A percentile compares a stretch with the other conserved stretches of the same genome.
These are phyloP conservation scores for Chymomyza costata DNA, from an alignment of 1,140 invertebrate genomes.

Conservation along the genomic window DNA sequence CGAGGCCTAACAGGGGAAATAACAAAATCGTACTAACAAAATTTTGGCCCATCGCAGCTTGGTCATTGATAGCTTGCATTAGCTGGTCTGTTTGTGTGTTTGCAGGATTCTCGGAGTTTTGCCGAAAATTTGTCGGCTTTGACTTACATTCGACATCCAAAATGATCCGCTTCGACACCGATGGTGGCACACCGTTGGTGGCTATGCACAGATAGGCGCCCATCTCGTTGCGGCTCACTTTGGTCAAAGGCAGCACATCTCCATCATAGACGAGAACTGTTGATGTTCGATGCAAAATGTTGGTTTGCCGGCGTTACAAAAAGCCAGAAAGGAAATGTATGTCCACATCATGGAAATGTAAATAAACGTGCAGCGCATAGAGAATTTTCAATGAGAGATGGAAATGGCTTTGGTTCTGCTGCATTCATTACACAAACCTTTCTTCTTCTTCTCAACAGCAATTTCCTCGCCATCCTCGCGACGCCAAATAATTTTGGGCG, in stretches of 20 bases:
- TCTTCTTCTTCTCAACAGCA: constrained; percentile 85
- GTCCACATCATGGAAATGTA: constrained; percentile 17
- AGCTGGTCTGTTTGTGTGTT: not conserved
- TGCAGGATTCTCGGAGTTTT: constrained; percentile 6
- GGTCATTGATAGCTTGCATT: not conserved
- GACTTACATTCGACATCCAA: constrained; percentile 93
- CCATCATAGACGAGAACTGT: constrained; percentile 86
- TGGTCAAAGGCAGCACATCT: constrained; percentile 87
- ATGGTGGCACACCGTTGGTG: constrained; percentile 89
- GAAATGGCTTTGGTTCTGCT: not conserved
- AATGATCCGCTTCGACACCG: constrained; percentile 90
- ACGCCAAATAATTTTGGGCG: constrained; percentile 92
- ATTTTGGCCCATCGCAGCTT: constrained; percentile 20
- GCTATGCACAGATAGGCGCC: constrained; percentile 90
- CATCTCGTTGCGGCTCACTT: constrained; percentile 90
- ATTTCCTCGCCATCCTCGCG: constrained; percentile 92
- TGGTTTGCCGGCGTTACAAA: not conserved
- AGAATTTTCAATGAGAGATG: constrained; percentile 30
- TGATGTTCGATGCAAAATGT: constrained; percentile 37
- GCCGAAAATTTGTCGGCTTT: not conserved
- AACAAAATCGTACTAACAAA: constrained; percentile 42
- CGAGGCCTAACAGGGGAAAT: constrained; percentile 47
- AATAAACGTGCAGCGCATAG: constrained; percentile 34
- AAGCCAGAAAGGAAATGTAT: constrained; percentile 19
- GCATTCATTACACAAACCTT: constrained; percentile 78